Conservation (phyloP, 1,140 invertebrate genomes). For the Euura lappo region DNA sequence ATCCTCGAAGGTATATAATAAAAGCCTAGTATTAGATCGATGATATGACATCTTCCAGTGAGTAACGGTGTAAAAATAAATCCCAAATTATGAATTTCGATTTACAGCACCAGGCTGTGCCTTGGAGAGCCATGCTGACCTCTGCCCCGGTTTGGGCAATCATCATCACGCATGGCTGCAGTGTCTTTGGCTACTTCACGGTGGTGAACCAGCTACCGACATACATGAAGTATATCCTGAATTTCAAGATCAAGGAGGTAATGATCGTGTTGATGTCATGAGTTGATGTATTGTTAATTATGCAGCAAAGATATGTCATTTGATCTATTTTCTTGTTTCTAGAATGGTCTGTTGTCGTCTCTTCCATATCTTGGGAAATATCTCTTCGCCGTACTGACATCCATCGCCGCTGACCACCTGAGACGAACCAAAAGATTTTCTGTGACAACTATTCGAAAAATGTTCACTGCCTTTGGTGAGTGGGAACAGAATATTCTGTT, state of each 20-base stretch:
- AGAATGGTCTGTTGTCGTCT: slow-evolving; percentile 89
- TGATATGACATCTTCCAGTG: too few relatives aligned
- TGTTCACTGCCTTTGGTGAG: slow-evolving; percentile 71
- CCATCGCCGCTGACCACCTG: slow-evolving; percentile 73
- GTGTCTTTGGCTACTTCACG: slow-evolving; percentile 95
- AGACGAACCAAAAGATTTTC: slow-evolving; percentile 67
- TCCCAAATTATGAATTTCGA: not conserved
- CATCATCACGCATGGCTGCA: slow-evolving; percentile 86
- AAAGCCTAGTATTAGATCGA: too few relatives aligned
- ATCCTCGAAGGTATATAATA: slow-evolving; percentile 14
- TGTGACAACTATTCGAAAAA: slow-evolving; percentile 73
- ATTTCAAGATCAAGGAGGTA: slow-evolving; percentile 87
- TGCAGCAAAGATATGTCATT: not conserved
- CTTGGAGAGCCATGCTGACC: slow-evolving; percentile 81
- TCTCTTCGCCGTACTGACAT: slow-evolving; percentile 73
- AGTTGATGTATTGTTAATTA: not conserved
- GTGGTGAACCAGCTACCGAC: slow-evolving; percentile 92
- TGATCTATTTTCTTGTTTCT: slow-evolving; percentile 33
- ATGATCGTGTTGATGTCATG: slow-evolving; percentile 36
- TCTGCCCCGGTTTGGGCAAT: slow-evolving; percentile 92
- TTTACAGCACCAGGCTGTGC: slow-evolving; percentile 69
- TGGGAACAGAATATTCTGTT: slow-evolving; percentile 16
- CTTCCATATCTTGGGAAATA: slow-evolving; percentile 89
- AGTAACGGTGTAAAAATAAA: too few relatives aligned
- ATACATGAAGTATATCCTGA: slow-evolving; percentile 89